A percentile compares a stretch with the other conserved stretches of the same genome.
phyloP scores from a whole-genome alignment of 2,797 vertebrate genomes.

The Enteromius paludinosus region DNA sequence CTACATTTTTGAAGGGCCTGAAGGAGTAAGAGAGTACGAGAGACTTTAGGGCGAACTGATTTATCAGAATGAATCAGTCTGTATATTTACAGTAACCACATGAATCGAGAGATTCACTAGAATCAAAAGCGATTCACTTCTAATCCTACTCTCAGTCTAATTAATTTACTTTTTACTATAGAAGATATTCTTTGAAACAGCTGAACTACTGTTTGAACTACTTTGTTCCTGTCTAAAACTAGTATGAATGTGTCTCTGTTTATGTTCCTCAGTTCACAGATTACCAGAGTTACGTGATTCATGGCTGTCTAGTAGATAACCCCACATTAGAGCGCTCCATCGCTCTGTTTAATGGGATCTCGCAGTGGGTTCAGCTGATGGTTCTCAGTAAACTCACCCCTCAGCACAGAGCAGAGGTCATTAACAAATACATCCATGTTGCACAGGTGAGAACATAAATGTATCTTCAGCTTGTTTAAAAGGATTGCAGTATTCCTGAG shows the following conservation, averaged over 20 bases:
- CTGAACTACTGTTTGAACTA: not conserved
- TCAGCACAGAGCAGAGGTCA: constrained; percentile 92
- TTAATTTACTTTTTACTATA: not conserved
- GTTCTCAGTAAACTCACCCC: constrained; percentile 96
- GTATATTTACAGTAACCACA: not conserved
- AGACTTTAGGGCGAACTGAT: not conserved
- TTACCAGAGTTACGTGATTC: constrained; percentile 95
- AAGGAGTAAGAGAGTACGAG: not conserved
- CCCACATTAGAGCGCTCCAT: constrained; percentile 96
- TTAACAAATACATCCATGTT: constrained; percentile 96
- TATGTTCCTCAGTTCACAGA: constrained; percentile 86
- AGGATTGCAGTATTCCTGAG: not conserved
- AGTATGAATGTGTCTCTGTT: constrained; percentile 14
- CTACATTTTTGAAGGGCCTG: not conserved
- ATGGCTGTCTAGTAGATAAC: constrained; percentile 91
- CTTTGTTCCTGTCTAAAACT: not conserved
- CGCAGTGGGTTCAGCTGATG: constrained; percentile 98
- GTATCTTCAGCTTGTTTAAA: not conserved
- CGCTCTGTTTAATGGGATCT: constrained; percentile 93
- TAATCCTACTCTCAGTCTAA: not conserved
- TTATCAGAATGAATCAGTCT: not conserved
- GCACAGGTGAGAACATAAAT: constrained; percentile 83
- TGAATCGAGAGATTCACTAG: not conserved
- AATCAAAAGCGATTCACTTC: not conserved
- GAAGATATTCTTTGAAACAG: not conserved